Percentiles rank a stretch among this genome's conserved stretches.
Evolutionary conservation across 2,797 vertebrate genomes (phyloP).

Genomic region (Galaxias olidus): DNA sequence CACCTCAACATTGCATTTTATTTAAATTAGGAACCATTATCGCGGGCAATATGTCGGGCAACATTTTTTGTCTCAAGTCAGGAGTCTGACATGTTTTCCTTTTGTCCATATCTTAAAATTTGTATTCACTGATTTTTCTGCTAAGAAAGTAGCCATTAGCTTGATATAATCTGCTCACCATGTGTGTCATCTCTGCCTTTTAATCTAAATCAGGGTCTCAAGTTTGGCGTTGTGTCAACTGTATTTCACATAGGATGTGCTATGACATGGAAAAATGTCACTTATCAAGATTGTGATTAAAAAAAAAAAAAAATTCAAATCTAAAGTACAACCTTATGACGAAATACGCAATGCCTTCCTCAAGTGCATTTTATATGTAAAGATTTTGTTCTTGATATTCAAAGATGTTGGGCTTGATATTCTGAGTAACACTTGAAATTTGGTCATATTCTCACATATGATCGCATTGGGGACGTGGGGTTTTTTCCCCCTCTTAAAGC

Average conservation of each 20-base stretch:
- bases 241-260: background rate
- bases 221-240: slow-evolving; percentile 6
- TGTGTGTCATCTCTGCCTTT: slow-evolving; percentile 33
- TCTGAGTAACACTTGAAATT: slow-evolving; percentile 72
- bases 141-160: slow-evolving; percentile 30
- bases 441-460: slow-evolving; percentile 56
- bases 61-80: no score
- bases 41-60: slow-evolving; percentile 2
- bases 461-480: slow-evolving; percentile 56
- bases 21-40: background rate
- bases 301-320: no score
- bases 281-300: slow-evolving; percentile 61
- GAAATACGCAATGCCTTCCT: slow-evolving; percentile 64
- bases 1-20: slow-evolving; percentile 23
- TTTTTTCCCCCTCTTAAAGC: slow-evolving; percentile 57
- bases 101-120: slow-evolving; percentile 13
- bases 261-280: no score
- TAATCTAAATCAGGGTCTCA: slow-evolving; percentile 60
- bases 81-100: slow-evolving; percentile 27
- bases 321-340: background rate
- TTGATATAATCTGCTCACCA: slow-evolving; percentile 29
- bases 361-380: slow-evolving; percentile 72
- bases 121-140: slow-evolving; percentile 24
- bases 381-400: slow-evolving; percentile 62
- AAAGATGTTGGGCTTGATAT: slow-evolving; percentile 63